A percentile compares a stretch with the other conserved stretches of the same genome.
Evolutionary conservation across 2,797 vertebrate genomes (phyloP).

Genomic region (Carapus acus): DNA sequence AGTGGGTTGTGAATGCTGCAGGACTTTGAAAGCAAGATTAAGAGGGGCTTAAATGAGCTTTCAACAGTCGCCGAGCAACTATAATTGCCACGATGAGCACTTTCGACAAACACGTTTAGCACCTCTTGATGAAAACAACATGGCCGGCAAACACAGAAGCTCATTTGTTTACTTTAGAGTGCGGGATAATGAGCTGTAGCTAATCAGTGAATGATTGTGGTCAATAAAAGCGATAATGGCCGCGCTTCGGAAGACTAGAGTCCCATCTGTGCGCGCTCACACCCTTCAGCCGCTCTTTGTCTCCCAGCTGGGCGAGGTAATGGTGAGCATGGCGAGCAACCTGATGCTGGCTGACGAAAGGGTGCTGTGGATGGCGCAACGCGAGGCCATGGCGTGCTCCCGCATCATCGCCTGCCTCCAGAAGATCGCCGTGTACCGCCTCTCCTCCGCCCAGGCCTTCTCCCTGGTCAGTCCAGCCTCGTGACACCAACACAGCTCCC

Average conservation of each 20-base stretch:
- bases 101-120: slow-evolving; percentile 15
- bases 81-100: background rate
- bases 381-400: slow-evolving; percentile 87
- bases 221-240: background rate
- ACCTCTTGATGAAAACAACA: slow-evolving; percentile 24
- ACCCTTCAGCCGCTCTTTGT: background rate
- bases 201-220: background rate
- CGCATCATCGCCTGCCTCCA: slow-evolving; percentile 88
- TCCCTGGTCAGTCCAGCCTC: slow-evolving; percentile 77
- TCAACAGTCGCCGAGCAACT: slow-evolving; percentile 8
- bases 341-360: slow-evolving; percentile 93
- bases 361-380: slow-evolving; percentile 92
- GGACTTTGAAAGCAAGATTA: background rate
- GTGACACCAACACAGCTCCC: too few relatives aligned
- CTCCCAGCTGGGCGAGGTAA: slow-evolving; percentile 86
- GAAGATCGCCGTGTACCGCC: slow-evolving; percentile 80
- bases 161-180: background rate
- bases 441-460: slow-evolving; percentile 84
- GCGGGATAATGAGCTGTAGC: slow-evolving; percentile 1
- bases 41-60: slow-evolving; percentile 13
- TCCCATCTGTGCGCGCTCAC: background rate
- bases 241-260: background rate
- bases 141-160: background rate
- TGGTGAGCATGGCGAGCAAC: slow-evolving; percentile 96
- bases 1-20: too few relatives aligned